phyloP scores from a whole-genome alignment of 2,113 vertebrate species.

The Recurvirostra avosetta region DNA sequence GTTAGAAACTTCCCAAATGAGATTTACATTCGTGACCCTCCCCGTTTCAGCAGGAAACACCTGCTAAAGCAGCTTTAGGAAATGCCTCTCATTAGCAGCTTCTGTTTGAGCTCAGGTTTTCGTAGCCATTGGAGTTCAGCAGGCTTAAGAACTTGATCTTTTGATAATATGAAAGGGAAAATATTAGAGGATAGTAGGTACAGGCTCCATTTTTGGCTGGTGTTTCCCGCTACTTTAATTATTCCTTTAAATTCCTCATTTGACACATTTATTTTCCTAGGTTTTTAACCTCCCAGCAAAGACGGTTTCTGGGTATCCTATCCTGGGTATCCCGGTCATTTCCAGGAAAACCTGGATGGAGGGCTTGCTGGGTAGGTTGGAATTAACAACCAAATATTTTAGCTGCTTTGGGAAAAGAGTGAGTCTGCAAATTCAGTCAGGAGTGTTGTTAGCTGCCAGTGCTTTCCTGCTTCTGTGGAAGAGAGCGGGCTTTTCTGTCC shows the following conservation, averaged over 20 bases:
- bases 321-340: neutral
- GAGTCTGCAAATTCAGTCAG: neutral
- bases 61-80: constrained; percentile 63
- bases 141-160: constrained; percentile 19
- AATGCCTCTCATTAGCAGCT: constrained; percentile 55
- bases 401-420: neutral
- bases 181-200: neutral
- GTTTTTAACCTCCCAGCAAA: neutral
- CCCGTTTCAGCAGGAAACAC: constrained; percentile 62
- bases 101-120: constrained; percentile 50
- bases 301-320: neutral
- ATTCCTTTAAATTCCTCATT: neutral
- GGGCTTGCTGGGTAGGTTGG: neutral
- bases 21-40: constrained; percentile 60
- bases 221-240: neutral
- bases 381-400: neutral
- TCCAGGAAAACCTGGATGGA: neutral
- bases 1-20: constrained; percentile 71
- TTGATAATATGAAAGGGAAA: constrained; percentile 3
- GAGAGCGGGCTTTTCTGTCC: neutral
- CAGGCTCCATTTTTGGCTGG: neutral
- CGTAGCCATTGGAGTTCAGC: neutral
- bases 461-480: neutral
- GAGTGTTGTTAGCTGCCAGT: neutral
- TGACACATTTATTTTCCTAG: neutral